These are phyloP conservation scores for Taeniopygia guttata DNA, from an alignment of 2,797 vertebrate species.

Conservation along the genomic window DNA sequence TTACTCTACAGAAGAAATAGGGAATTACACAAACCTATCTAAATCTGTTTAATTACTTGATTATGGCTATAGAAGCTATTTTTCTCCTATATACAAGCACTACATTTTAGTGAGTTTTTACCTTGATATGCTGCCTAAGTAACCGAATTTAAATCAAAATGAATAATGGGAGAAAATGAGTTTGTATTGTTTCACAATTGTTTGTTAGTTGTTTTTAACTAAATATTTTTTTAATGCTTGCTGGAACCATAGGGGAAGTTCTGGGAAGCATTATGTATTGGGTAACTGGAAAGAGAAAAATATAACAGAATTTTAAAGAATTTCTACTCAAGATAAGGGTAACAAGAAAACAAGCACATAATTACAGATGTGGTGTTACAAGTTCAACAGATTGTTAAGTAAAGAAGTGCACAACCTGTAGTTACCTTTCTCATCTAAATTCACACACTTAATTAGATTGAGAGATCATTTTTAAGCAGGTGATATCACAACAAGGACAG, in stretches of 20 bases:
- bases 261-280: background rate
- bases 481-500: background rate
- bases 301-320: background rate
- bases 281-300: background rate
- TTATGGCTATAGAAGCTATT: background rate
- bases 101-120: constrained; percentile 17
- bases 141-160: background rate
- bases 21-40: background rate
- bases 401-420: background rate
- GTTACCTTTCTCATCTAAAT: constrained; percentile 29
- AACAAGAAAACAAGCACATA: background rate
- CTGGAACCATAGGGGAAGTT: background rate
- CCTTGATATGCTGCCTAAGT: background rate
- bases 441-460: constrained; percentile 6
- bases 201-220: background rate
- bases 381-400: background rate
- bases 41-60: constrained; percentile 29
- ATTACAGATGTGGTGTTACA: background rate
- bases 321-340: background rate
- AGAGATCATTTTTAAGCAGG: background rate
- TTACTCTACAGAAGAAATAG: background rate
- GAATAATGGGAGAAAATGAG: background rate
- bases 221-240: background rate
- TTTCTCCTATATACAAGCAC: background rate
- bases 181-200: background rate